Base-by-base conservation (phyloP, 2,888 invertebrate species). In the Hypomecis punctinalis region DNA sequence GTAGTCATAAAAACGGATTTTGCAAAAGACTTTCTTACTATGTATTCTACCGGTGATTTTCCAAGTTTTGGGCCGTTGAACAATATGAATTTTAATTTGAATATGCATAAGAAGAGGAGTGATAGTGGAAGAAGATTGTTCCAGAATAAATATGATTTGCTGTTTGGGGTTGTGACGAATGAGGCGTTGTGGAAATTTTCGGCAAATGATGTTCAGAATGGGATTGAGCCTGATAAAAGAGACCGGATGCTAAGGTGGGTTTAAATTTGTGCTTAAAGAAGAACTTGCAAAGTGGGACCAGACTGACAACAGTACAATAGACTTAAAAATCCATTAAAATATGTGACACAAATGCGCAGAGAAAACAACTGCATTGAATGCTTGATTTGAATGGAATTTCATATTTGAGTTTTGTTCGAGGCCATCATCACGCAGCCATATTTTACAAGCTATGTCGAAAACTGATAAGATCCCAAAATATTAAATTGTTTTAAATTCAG, bases 121-220 rank as follows among this genome's bases (percentile, higher is more conserved):
- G 95, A 95, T 72, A 94, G 94, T 67, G 94, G 94, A 0, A 91
- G 95, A 54, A 88, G 94, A 67, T 88, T 94, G 68, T 94, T 93
- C 74, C 93, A 93, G 76, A 95, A 95, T 78, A 94, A 96, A 71
- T 97, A 97, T 86, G 97, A 97, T 88, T 94, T 99, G 63, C 90
- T 99, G 68, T 97, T 98, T 80, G 98, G 98, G 11, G 98, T 98
- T 49, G 98, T 98, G 54, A 97, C 97, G 35, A 96, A 96, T 81
- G 98, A 98, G 84, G 97, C 98, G n/a, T 94, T 98, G 74, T 97
- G 97, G 95, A 95, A 97, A 83, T 97, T 99, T 84, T 96, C 97
- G 23, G 96, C 97, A 47, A 95, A 95, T 65, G 97, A 97, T 81
- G 95, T 97, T 55, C 96, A 96, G 78, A 96, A 96, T 78, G 97